A percentile compares a stretch with the other conserved stretches of the same genome.
phyloP scores from a whole-genome alignment of 2,797 vertebrate genomes.

The Margarornis squamiger region DNA sequence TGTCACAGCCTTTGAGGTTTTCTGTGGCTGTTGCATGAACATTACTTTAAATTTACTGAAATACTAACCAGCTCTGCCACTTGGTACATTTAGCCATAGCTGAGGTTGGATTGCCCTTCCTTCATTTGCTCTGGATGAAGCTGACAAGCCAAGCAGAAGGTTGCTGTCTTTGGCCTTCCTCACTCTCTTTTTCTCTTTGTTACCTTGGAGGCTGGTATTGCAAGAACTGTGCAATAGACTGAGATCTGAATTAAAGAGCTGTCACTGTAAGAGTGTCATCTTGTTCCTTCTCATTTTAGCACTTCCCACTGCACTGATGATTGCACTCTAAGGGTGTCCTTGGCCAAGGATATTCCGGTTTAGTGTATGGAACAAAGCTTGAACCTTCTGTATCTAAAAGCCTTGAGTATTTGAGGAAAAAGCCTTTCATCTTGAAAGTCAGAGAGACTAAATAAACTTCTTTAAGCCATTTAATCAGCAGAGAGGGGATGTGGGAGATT shows the following conservation, averaged over 20 bases:
- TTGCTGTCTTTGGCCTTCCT: not conserved
- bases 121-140: not conserved
- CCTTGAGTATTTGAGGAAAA: not conserved
- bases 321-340: not conserved
- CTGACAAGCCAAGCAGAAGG: not conserved
- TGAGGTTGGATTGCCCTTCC: not conserved
- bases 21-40: not conserved
- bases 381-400: not conserved
- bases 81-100: not conserved
- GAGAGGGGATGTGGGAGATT: constrained; percentile 11
- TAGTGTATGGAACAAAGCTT: not conserved
- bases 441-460: constrained; percentile 1
- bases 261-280: not conserved
- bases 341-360: not conserved
- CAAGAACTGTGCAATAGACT: not conserved
- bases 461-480: constrained; percentile 28
- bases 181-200: not conserved
- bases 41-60: not conserved
- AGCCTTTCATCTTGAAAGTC: constrained; percentile 16
- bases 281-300: not conserved
- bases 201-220: not conserved
- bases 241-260: not conserved
- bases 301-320: not conserved
- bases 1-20: not conserved
- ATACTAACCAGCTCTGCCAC: not conserved